Evolutionary conservation across 2,888 invertebrate species (phyloP).

Genomic region (Ichneumon xanthorius): DNA sequence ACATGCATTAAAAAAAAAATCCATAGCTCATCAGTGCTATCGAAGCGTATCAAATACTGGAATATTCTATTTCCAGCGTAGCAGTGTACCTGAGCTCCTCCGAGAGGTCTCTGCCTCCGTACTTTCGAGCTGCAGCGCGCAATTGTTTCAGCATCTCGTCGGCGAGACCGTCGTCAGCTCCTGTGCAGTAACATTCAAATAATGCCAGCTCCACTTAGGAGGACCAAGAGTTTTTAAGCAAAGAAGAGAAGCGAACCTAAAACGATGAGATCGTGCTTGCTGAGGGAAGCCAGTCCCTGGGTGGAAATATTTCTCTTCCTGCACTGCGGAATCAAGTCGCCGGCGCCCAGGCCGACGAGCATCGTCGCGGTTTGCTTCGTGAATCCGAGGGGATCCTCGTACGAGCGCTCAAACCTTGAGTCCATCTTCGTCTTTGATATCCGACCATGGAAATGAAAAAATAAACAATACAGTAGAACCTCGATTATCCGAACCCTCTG

Average conservation of each 20-base stretch:
- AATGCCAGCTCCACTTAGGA: not conserved
- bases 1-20: too few species aligned
- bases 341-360: constrained; percentile 72
- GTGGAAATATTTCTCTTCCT: constrained; percentile 75
- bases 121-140: constrained; percentile 36
- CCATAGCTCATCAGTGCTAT: too few species aligned
- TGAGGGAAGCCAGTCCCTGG: constrained; percentile 71
- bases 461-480: not conserved
- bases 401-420: not conserved
- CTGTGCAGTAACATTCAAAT: constrained; percentile 24
- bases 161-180: constrained; percentile 63
- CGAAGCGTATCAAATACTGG: too few species aligned
- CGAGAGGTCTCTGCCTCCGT: constrained; percentile 22
- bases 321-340: constrained; percentile 72
- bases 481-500: too few species aligned
- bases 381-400: constrained; percentile 72
- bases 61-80: too few species aligned
- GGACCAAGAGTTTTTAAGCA: too few species aligned
- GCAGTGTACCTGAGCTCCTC: constrained; percentile 55
- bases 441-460: not conserved
- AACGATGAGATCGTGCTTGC: constrained; percentile 71
- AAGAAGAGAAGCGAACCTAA: constrained; percentile 69
- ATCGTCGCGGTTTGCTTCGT: constrained; percentile 74
- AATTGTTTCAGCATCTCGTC: constrained; percentile 62
- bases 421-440: constrained; percentile 27